Percentiles rank a stretch among this genome's conserved stretches.
Evolutionary conservation across 2,888 invertebrate species (phyloP).

Genomic region (Polymixis flavicincta): DNA sequence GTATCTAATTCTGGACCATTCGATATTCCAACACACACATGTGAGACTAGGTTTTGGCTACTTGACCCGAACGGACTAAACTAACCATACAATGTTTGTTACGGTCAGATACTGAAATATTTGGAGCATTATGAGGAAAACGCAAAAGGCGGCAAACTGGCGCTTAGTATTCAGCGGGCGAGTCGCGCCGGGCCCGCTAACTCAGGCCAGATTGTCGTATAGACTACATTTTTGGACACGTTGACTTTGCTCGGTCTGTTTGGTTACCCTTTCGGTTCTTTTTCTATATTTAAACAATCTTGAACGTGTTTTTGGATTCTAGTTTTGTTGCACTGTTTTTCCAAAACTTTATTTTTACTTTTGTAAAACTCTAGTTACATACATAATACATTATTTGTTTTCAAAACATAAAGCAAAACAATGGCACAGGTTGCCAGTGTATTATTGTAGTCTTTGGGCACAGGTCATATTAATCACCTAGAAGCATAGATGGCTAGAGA

Average conservation of each 20-base stretch:
- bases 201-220: slow-evolving; percentile 65
- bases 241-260: slow-evolving; percentile 46
- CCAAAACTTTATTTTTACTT: background rate
- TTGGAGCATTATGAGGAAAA: slow-evolving; percentile 55
- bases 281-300: slow-evolving; percentile 38
- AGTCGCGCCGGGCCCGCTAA: slow-evolving; percentile 57
- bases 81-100: slow-evolving; percentile 45
- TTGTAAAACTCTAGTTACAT: background rate
- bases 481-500: no score
- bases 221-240: slow-evolving; percentile 62
- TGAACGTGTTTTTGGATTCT: slow-evolving; percentile 14
- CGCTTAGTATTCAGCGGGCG: slow-evolving; percentile 71
- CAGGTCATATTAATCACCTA: background rate
- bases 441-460: no score
- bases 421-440: no score
- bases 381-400: background rate
- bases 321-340: slow-evolving; percentile 11
- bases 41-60: slow-evolving; percentile 23
- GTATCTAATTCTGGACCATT: background rate
- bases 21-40: background rate
- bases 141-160: slow-evolving; percentile 55
- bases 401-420: background rate
- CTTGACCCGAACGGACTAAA: slow-evolving; percentile 35
- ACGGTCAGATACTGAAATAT: slow-evolving; percentile 57
- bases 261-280: slow-evolving; percentile 42